These are phyloP conservation scores for Scophthalmus maximus DNA, from an alignment of 2,113 vertebrate species.

Conservation along the genomic window DNA sequence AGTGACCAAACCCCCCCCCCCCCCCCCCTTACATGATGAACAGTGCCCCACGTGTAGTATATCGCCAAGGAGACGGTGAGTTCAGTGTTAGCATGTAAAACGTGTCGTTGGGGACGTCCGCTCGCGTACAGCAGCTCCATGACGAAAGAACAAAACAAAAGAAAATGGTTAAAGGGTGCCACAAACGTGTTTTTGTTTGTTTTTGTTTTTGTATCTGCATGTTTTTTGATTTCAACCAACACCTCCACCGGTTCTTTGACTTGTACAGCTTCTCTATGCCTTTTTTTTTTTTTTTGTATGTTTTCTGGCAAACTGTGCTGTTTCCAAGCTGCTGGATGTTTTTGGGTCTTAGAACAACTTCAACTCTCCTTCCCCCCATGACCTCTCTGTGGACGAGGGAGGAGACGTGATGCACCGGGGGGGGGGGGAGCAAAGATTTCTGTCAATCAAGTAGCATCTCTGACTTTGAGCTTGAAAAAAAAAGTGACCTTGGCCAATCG, in stretches of 20 bases:
- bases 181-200: constrained; percentile 62
- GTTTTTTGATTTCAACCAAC: constrained; percentile 68
- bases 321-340: constrained; percentile 54
- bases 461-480: constrained; percentile 61
- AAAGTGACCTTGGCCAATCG: constrained; percentile 78
- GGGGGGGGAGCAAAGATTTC: background rate
- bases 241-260: constrained; percentile 35
- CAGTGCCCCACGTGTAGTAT: constrained; percentile 45
- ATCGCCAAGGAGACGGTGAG: constrained; percentile 42
- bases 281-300: constrained; percentile 27
- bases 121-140: constrained; percentile 29
- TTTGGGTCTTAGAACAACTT: constrained; percentile 2
- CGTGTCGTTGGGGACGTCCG: constrained; percentile 15
- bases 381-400: too few species aligned
- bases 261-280: constrained; percentile 64
- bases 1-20: background rate
- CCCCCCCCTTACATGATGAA: constrained; percentile 11
- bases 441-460: constrained; percentile 51
- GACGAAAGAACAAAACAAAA: constrained; percentile 32
- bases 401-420: too few species aligned
- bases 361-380: too few species aligned
- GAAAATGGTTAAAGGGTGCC: constrained; percentile 78
- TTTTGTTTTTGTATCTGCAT: constrained; percentile 75
- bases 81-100: constrained; percentile 71
- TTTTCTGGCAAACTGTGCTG: constrained; percentile 48